Evolutionary conservation across 2,888 invertebrate species (phyloP), one percentile per base, ranked within the genome.

Genomic region (Thecocarcelia acutangulata): DNA sequence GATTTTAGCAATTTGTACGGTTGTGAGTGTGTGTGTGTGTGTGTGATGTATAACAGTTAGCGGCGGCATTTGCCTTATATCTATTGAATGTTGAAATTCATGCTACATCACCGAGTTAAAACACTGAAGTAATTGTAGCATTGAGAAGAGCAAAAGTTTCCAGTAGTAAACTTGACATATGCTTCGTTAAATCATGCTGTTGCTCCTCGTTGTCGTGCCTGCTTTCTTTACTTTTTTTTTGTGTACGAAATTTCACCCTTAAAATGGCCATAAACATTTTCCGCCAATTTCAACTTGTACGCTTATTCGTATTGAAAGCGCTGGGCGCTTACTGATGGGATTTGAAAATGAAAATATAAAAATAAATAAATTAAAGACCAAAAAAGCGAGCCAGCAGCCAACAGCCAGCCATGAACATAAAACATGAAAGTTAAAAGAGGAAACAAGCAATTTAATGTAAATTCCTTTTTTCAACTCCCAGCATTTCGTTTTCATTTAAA

Each of bases 281-380:
- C 73, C 77, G 81, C 77, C 81, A 82, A 82, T 82, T 78, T 82
- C 69, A 78, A 77, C 76, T 76, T 73, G 76, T 76, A 77, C 68
- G 80, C 37, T 64, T 64, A 58, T 80, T 66, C 66, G 48, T 50
- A 37, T 64, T 66, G 12, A 66, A 66, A 59, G 52, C 54, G 40
- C 33, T 8, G 6, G 8, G 28, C 28, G 3, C 19, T 6, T 28
- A 44, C 33, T 24, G 12, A 42, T 80, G 50, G 54, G 46, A 76
- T 48, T 76, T 58, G 13, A 52, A 52, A 44, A 59, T 15, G 54
- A 9, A 46, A 5, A 24, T 17, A 28, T 21, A 19, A 52, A 69
- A 48, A 40, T 11, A 64, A 37, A 66, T 19, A 64, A 48, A 44
- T 42, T 28, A 61, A 58, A 48, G 4, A 15, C 9, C 33, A 37